These are phyloP conservation scores for Chrysaora quinquecirrha DNA, from an alignment of 30 jellyfish, hydroid and myxozoan genomes.

Conservation along the genomic window DNA sequence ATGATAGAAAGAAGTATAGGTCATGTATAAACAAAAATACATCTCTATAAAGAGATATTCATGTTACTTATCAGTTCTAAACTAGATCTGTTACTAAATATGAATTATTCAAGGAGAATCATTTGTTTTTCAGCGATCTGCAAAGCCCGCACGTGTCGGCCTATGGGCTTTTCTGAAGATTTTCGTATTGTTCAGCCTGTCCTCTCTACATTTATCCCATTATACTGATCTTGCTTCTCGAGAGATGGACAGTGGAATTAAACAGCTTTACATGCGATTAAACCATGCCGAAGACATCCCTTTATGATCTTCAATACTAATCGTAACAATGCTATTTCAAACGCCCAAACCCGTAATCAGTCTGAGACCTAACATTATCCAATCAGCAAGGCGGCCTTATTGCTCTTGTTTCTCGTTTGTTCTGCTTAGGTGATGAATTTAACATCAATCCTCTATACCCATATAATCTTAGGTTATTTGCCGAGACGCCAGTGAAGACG, in stretches of 20 bases:
- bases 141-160: conserved; percentile 86
- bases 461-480: conserved; percentile 57
- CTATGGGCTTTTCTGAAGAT: conserved; percentile 76
- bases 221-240: conserved; percentile 68
- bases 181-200: conserved; percentile 45
- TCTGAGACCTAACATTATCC: conserved; percentile 72
- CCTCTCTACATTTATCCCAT: conserved; percentile 65
- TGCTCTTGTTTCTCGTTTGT: conserved; percentile 68
- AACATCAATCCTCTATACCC: conserved; percentile 63
- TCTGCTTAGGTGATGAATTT: conserved; percentile 69
- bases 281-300: conserved; percentile 84
- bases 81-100: conserved; percentile 54
- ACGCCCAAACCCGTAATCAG: conserved; percentile 77
- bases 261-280: conserved; percentile 59
- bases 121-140: conserved; percentile 64
- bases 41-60: conserved; percentile 60
- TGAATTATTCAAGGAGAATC: conserved; percentile 61
- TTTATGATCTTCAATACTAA: conserved; percentile 45
- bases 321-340: conserved; percentile 75
- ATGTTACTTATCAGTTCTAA: conserved; percentile 68
- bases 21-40: conserved; percentile 61
- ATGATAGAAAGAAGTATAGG: too few relatives aligned
- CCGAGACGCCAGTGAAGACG: conserved; percentile 47
- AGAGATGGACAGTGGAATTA: conserved; percentile 71
- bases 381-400: conserved; percentile 79